Conservation (phyloP, 2,797 vertebrate species). For the Coccyzus lansbergi region DNA sequence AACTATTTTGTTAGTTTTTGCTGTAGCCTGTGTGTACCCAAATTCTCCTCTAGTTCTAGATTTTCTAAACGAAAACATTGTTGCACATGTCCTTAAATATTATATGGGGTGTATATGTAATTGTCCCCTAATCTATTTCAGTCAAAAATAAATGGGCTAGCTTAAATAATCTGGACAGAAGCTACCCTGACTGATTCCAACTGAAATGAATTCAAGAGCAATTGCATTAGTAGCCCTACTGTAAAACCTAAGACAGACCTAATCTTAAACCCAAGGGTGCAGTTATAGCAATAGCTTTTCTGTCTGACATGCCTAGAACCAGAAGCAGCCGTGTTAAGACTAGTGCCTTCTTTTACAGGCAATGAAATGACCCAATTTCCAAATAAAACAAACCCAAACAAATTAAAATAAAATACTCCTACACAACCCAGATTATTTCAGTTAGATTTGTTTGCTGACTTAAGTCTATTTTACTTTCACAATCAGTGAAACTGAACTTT, state of each 20-base stretch:
- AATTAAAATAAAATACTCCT: not conserved
- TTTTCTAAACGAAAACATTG: not conserved
- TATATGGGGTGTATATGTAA: not conserved
- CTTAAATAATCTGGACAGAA: conserved; percentile 10
- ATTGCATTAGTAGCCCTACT: not conserved
- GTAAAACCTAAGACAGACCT: not conserved
- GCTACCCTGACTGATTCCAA: not conserved
- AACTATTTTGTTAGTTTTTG: not conserved
- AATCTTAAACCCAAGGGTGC: not conserved
- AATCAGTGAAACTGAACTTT: not conserved
- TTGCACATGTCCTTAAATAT: not conserved
- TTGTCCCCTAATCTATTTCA: not conserved
- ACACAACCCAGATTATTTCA: not conserved
- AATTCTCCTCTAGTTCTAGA: not conserved
- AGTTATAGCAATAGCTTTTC: not conserved
- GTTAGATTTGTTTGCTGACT: not conserved
- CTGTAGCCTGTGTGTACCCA: not conserved
- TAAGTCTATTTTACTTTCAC: not conserved
- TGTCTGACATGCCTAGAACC: not conserved
- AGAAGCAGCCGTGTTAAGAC: not conserved
- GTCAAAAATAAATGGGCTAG: not conserved
- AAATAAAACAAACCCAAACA: not conserved
- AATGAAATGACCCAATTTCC: not conserved
- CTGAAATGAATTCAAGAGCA: not conserved
- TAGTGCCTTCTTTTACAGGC: not conserved